These are phyloP conservation scores for Linepithema humile DNA, from an alignment of 1,140 invertebrate species.

Conservation along the genomic window DNA sequence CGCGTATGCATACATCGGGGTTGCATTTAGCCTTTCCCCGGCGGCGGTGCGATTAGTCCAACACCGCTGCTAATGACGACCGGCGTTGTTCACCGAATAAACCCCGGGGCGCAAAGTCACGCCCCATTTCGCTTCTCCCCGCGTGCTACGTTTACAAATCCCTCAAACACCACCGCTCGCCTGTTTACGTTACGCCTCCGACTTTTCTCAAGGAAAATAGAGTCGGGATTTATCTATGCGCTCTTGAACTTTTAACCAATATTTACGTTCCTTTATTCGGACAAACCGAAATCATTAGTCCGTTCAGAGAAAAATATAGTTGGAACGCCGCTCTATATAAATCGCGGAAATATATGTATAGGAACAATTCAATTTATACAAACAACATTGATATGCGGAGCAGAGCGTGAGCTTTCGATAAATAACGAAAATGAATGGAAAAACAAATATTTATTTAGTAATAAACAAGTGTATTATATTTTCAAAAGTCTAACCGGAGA, in stretches of 20 bases:
- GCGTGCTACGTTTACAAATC: constrained; percentile 6
- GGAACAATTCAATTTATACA: neutral
- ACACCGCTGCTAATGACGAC: constrained; percentile 32
- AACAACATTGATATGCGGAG: neutral
- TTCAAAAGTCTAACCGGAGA: too few relatives aligned
- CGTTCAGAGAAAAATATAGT: neutral
- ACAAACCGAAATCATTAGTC: constrained; percentile 8
- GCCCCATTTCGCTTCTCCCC: constrained; percentile 21
- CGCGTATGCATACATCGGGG: neutral
- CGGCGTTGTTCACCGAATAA: constrained; percentile 52
- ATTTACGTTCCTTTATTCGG: neutral
- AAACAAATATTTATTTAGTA: neutral
- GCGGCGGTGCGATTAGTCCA: constrained; percentile 25
- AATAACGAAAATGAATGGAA: neutral
- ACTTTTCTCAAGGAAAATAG: constrained; percentile 34
- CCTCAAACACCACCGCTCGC: neutral
- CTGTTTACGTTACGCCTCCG: constrained; percentile 29
- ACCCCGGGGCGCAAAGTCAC: constrained; percentile 44
- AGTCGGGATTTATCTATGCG: constrained; percentile 11
- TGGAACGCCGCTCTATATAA: too few relatives aligned
- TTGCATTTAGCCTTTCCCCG: neutral
- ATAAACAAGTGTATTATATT: too few relatives aligned
- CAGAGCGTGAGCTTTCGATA: neutral
- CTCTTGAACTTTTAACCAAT: constrained; percentile 11
- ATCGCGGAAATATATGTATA: neutral